Evolutionary conservation across 2,113 vertebrate genomes (phyloP), one percentile per base, ranked within the genome.

Genomic region (Ginglymostoma cirratum): DNA sequence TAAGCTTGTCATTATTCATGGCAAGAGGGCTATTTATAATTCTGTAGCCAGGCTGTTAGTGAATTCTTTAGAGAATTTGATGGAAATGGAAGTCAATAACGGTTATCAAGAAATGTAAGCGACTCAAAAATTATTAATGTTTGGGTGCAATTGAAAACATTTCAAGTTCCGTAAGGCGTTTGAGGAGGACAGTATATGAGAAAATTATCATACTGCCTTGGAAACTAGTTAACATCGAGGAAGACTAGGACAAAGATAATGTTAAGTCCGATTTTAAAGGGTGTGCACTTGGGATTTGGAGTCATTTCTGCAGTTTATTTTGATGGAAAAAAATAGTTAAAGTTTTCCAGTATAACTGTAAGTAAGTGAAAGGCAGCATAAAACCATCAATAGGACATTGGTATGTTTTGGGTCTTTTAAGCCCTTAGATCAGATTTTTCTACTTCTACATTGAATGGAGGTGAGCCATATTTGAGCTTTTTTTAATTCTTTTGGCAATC

Each of bases 41-140:
- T 93, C 34, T 38, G 34, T 12, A 38, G 21, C n/a, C 61, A 66
- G 61, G 61, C 61, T 67, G 89, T 93, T n/a, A 93, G 14, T 23
- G 34, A 93, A 93, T 67, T n/a, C 89, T 61, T 93, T n/a, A 2
- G 61, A 42, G 89, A 65, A 1, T 90, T 34, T 66, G 34, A 67
- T 42, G n/a, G 89, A 38, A 93, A 23, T 93, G 89, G 15, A 38
- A 66, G 55, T 93, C 61, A 93, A 23, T 34, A 66, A 66, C 42
- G 38, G 66, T 67, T 66, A 66, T 93, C 17, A 66, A 67, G 61
- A 93, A 93, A 93, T 66, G n/a, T 38, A 93, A 93, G 61, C 89
- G 38, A 93, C 7, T 93, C 34, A 93, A 93, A 65, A 61, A 65
- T 92, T 15, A 65, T n/a, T 6, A 69, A 34, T 65, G 30, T 12